phyloP scores from a whole-genome alignment of 1,140 invertebrate genomes.

The Cataglyphis hispanica region DNA sequence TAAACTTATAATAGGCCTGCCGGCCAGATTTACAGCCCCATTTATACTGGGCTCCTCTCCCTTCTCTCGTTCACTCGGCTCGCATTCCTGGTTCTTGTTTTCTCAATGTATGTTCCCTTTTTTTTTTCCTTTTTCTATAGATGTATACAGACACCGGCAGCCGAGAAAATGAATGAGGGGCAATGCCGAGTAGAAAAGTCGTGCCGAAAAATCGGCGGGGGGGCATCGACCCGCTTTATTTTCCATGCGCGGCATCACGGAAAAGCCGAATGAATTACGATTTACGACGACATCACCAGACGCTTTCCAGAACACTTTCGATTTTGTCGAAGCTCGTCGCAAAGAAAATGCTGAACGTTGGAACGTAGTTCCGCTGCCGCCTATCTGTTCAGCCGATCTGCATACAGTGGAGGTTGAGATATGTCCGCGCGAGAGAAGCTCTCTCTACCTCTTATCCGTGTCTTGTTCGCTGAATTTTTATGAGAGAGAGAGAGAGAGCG shows the following conservation, averaged over 20 bases:
- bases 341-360: slow-evolving; percentile 46
- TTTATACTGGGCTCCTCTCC: slow-evolving; percentile 70
- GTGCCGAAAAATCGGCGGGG: slow-evolving; percentile 67
- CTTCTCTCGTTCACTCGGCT: slow-evolving; percentile 40
- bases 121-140: slow-evolving; percentile 15
- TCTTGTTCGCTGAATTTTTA: neutral
- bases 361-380: neutral
- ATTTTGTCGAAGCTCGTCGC: slow-evolving; percentile 24
- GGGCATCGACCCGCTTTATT: slow-evolving; percentile 40
- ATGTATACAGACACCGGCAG: slow-evolving; percentile 22
- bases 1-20: slow-evolving; percentile 80
- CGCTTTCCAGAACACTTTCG: slow-evolving; percentile 54
- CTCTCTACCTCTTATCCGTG: neutral
- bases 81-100: slow-evolving; percentile 58
- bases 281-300: slow-evolving; percentile 74
- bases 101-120: slow-evolving; percentile 24
- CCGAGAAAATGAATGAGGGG: slow-evolving; percentile 34
- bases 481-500: neutral
- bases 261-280: slow-evolving; percentile 63
- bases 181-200: slow-evolving; percentile 19
- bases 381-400: slow-evolving; percentile 75
- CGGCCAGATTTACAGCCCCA: slow-evolving; percentile 77
- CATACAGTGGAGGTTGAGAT: slow-evolving; percentile 68
- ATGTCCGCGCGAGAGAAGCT: slow-evolving; percentile 58
- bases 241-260: slow-evolving; percentile 12